Base-by-base conservation (phyloP, 2,888 invertebrate genomes). In the Oscheius myriophilus region DNA sequence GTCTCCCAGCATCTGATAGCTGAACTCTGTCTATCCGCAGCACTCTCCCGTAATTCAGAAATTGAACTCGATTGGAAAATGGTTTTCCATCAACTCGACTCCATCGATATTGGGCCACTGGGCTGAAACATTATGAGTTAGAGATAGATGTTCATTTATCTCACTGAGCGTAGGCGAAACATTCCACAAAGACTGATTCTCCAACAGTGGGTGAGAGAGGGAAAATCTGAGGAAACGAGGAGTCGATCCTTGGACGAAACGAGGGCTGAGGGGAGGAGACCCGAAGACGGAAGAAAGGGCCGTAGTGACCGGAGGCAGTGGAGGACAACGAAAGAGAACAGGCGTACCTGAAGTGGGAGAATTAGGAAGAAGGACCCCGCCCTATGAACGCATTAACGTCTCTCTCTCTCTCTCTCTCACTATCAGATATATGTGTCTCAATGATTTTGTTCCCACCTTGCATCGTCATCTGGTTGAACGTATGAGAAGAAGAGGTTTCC, bases 101-200 rank as follows among this genome's bases (percentile, higher is more conserved):
- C 85, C 85, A 85, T 55, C 75, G 76, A 62, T 85, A 85, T 14
- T 73, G 70, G 9, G 85, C 83, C 0, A 80, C 69, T 6, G 85
- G 85, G 58, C 84, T 84, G 67, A 52, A 84, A 72, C 11, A 26
- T 26, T 49, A 1, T 39, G 16, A 4, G 16, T 18, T 9, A 49
- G 6, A 9, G 9, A 49, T 6, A 49, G 21, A 49, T n/a, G n/a
- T n/a, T n/a, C 21, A 58, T 23, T 41, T 16, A 42, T 75, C 84
- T 77, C 63, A 86, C 86, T 77, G 82, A 70, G 79, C 84, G 68
- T 81, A 86, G 0, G 86, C 86, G 67, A 86, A 86, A 69, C 86
- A 86, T 68, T 86, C 86, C 46, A 86, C 52, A 39, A 78, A 82
- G 21, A 85, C 80, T 0, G 82, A 78, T 26, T 84, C 78, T 41